Percentiles rank a stretch among this genome's conserved stretches.
phyloP scores from a whole-genome alignment of 2,888 invertebrate species.

The Drosophila mimica region DNA sequence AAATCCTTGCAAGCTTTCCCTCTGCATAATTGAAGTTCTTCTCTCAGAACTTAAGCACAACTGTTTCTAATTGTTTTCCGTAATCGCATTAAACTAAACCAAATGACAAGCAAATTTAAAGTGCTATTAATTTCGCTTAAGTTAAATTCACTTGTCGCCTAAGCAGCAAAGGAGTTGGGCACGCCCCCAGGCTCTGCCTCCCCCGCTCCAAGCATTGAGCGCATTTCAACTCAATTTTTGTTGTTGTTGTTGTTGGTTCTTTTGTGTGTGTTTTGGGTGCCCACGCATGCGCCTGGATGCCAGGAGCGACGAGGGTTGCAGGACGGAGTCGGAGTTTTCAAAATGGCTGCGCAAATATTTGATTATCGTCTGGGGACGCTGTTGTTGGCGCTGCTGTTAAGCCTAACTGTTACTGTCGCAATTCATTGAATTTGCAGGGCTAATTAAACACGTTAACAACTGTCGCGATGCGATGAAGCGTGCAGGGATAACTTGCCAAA shows the following conservation, averaged over 20 bases:
- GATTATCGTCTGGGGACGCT: constrained; percentile 57
- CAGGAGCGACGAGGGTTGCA: constrained; percentile 35
- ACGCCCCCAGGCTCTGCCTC: constrained; percentile 32
- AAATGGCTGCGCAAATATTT: constrained; percentile 85
- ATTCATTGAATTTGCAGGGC: constrained; percentile 81
- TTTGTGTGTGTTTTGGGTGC: constrained; percentile 28
- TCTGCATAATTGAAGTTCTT: not conserved
- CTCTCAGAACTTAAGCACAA: not conserved
- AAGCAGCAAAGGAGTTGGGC: constrained; percentile 21
- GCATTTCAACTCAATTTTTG: constrained; percentile 17
- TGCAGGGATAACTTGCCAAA: constrained; percentile 76
- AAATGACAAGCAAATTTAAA: constrained; percentile 22
- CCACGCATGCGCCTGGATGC: constrained; percentile 64
- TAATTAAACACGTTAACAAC: constrained; percentile 81
- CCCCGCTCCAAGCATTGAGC: constrained; percentile 25
- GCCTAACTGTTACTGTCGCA: constrained; percentile 80
- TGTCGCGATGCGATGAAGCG: constrained; percentile 74
- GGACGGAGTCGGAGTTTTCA: constrained; percentile 74
- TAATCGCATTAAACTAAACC: constrained; percentile 2
- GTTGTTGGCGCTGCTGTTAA: constrained; percentile 57
- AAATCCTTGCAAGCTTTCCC: not conserved
- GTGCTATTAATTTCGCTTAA: constrained; percentile 20
- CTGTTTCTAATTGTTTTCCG: not conserved
- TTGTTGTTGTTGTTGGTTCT: constrained; percentile 6
- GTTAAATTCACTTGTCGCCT: constrained; percentile 35